Evolutionary conservation across 53 echinoderm and acorn worm species (phyloP), one percentile per base, ranked within the genome.

Genomic region (Stichopus horrens): DNA sequence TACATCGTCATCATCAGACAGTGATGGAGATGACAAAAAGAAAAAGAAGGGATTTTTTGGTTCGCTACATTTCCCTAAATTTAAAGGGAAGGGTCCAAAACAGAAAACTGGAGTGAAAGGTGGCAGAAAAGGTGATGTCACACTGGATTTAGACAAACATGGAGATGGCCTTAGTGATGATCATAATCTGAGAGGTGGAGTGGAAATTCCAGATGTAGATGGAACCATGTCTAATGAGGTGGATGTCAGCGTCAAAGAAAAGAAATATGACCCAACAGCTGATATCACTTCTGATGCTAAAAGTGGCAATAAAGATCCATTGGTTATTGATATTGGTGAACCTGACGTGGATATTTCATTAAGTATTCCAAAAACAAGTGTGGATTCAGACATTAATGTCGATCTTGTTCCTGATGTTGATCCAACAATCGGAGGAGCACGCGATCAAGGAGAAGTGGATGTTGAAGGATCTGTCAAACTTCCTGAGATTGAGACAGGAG

Each of bases 401-500:
- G 85, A 85, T 65, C 19, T 11, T 85, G 85, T 20, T 85, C 85
- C 85, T 85, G 85, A 88, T 88, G 76, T 66, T 80, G 81, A 75
- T 88, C 5, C 21, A 5, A 78, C 81, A 59, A 89, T 81, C 66
- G 79, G 66, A 23, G 89, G 80, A 79, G 71, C 58, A 55, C 71
- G 23, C 16, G 67, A 67, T 89, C 66, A 9, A 53, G 56, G 23
- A 13, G 53, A 6, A 79, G 63, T 55, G 55, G n/a, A 63, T 14
- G 52, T 13, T 22, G 89, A 66, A 79, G 80, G 89, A 21, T 74
- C 59, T 58, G 6, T 88, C 11, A 18, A 54, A 18, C 7, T 89
- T n/a, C 67, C 89, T 20, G 55, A 51, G 21, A 37, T n/a, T 71
- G 71, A 37, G 52, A 55, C 20, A 23, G 54, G 73, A 74, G 77